These are phyloP conservation scores for Scaptomyza polygonia DNA, from an alignment of 2,888 invertebrate genomes.

Conservation along the genomic window DNA sequence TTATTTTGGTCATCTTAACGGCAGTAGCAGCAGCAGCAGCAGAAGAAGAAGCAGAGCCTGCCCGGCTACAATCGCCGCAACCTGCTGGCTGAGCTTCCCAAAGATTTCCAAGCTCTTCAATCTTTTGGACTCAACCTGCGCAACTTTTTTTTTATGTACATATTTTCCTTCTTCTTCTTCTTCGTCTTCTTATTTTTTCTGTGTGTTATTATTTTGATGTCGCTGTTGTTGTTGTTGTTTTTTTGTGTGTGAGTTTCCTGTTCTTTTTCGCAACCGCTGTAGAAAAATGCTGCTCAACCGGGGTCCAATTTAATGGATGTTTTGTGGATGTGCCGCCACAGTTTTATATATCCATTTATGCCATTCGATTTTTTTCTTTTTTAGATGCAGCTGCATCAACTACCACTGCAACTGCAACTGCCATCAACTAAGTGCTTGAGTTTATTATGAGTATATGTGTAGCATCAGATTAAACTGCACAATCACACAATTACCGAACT, in stretches of 20 bases:
- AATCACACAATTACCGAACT: constrained; percentile 21
- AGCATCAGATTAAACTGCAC: constrained; percentile 34
- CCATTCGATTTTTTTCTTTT: constrained; percentile 52
- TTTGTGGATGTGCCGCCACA: constrained; percentile 59
- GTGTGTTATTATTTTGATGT: constrained; percentile 31
- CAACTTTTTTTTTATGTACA: constrained; percentile 43
- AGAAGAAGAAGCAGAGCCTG: constrained; percentile 48
- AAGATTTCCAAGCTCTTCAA: constrained; percentile 43
- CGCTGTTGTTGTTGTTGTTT: constrained; percentile 7
- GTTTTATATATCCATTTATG: constrained; percentile 54
- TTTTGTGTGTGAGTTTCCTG: constrained; percentile 66
- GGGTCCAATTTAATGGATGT: constrained; percentile 64
- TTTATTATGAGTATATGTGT: constrained; percentile 39
- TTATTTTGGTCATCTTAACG: constrained; percentile 39
- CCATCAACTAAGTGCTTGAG: constrained; percentile 45
- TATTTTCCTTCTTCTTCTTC: constrained; percentile 22
- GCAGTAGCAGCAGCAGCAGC: constrained; percentile 4
- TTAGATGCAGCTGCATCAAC: constrained; percentile 63
- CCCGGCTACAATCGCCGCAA: constrained; percentile 73
- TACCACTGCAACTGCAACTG: constrained; percentile 16
- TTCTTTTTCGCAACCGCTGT: constrained; percentile 73
- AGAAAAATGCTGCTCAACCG: constrained; percentile 76
- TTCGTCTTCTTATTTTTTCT: constrained; percentile 11
- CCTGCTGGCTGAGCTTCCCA: constrained; percentile 53
- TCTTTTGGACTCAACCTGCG: constrained; percentile 50